Conservation (phyloP, 2,797 vertebrate genomes). For the Mus spretus region DNA sequence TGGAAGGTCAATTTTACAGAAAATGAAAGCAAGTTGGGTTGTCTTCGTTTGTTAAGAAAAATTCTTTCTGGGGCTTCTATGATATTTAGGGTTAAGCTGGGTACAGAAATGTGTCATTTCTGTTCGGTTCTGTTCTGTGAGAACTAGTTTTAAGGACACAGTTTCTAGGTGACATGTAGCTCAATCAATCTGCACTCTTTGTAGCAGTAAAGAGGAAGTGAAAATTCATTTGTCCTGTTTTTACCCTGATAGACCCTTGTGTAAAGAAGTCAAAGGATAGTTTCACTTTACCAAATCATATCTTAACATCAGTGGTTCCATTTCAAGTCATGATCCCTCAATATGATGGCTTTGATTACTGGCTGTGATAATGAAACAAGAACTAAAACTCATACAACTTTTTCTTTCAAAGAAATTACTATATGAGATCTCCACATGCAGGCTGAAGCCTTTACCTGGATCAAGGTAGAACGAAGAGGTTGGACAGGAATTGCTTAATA, state of each 20-base stretch:
- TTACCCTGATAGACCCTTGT: background rate
- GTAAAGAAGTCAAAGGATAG: background rate
- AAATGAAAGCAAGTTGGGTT: background rate
- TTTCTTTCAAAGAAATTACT: background rate
- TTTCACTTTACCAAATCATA: background rate
- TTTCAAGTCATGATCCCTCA: background rate
- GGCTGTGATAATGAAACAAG: background rate
- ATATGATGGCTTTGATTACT: background rate
- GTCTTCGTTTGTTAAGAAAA: background rate
- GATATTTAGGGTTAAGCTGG: background rate
- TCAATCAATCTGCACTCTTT: background rate
- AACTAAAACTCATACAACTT: background rate
- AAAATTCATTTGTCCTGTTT: background rate
- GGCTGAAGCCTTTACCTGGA: background rate
- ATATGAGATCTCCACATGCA: background rate
- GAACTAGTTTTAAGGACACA: background rate
- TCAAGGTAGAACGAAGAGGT: background rate
- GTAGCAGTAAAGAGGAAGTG: background rate
- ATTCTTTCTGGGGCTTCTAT: background rate
- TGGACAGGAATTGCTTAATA: background rate
- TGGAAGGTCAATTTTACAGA: background rate
- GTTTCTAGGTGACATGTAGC: background rate
- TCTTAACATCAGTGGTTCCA: background rate
- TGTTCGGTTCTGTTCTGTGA: background rate
- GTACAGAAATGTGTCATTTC: background rate